These are phyloP conservation scores for Oligia latruncula DNA, from an alignment of 2,888 invertebrate species.

Conservation along the genomic window DNA sequence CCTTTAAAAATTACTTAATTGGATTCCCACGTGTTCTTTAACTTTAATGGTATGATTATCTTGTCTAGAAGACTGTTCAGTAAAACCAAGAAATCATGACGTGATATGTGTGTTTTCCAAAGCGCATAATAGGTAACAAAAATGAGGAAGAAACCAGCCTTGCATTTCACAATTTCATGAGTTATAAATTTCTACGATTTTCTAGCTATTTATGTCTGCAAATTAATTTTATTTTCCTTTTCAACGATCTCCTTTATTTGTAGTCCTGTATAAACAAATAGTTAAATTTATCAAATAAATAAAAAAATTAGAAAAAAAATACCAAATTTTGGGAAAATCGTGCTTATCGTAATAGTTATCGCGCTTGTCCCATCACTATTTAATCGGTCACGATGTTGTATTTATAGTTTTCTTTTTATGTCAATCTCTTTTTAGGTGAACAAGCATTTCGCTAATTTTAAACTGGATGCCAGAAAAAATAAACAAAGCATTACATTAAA, in stretches of 20 bases:
- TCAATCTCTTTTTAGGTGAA: conserved; percentile 26
- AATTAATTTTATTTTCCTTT: background rate
- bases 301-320: background rate
- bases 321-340: background rate
- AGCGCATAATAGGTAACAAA: background rate
- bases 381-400: conserved; percentile 8
- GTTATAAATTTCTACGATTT: conserved; percentile 8
- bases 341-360: background rate
- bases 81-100: background rate
- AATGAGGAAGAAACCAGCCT: conserved; percentile 5
- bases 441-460: conserved; percentile 31
- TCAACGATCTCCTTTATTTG: background rate
- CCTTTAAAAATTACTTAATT: conserved; percentile 39
- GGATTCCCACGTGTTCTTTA: conserved; percentile 31
- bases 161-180: background rate
- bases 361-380: conserved; percentile 47
- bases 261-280: background rate
- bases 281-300: background rate
- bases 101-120: conserved; percentile 30
- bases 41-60: background rate
- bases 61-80: background rate
- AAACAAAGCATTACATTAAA: background rate
- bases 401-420: conserved; percentile 49
- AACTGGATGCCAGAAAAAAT: conserved; percentile 18
- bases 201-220: background rate